Percentiles rank a stretch among this genome's conserved stretches.
phyloP scores from a whole-genome alignment of 2,113 vertebrate genomes.

The Caracal caracal region DNA sequence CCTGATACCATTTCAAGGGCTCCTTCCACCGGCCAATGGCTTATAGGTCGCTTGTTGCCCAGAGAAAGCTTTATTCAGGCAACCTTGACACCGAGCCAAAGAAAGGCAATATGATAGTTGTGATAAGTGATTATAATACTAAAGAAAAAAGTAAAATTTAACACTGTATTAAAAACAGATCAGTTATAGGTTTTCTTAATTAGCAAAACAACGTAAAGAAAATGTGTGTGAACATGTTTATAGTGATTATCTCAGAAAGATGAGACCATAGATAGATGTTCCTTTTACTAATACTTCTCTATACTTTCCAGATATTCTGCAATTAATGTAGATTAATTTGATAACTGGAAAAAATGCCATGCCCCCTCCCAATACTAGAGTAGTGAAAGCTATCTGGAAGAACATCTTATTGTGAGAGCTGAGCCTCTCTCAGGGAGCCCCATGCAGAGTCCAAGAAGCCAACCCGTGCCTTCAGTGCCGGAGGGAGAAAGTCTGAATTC shows the following conservation, averaged over 20 bases:
- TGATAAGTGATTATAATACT: background rate
- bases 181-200: background rate
- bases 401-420: background rate
- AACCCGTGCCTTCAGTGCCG: background rate
- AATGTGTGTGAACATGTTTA: background rate
- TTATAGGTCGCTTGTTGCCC: background rate
- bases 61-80: background rate
- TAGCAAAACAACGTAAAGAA: background rate
- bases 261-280: background rate
- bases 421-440: background rate
- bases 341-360: background rate
- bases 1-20: background rate
- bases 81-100: background rate
- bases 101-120: background rate
- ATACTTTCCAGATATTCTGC: background rate
- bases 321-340: background rate
- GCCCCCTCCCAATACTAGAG: background rate
- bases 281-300: background rate
- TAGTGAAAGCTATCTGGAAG: background rate
- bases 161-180: background rate
- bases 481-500: background rate
- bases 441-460: rapidly evolving
- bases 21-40: background rate
- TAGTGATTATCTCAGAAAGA: background rate
- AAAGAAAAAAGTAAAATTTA: background rate